A percentile compares a stretch with the other conserved stretches of the same genome.
phyloP scores from a whole-genome alignment of 2,113 vertebrate genomes.

The Alaudala cheleensis region DNA sequence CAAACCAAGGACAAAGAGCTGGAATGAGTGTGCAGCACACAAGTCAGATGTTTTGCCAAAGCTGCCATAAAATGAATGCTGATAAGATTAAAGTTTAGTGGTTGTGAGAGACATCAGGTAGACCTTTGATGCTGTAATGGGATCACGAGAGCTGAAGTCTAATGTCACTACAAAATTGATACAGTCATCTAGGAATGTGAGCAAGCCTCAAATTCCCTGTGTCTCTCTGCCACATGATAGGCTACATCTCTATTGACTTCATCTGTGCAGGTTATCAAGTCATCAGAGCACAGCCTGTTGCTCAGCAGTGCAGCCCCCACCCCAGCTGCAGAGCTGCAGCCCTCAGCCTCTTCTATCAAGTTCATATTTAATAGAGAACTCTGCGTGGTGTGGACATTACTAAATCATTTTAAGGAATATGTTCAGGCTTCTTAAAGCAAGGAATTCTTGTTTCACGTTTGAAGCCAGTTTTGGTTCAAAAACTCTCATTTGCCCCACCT shows the following conservation, averaged over 20 bases:
- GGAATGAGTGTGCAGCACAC: neutral
- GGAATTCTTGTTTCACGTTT: neutral
- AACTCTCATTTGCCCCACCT: neutral
- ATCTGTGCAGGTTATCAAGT: neutral
- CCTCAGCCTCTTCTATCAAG: neutral
- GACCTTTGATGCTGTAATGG: neutral
- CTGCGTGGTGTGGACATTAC: neutral
- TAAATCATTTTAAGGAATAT: neutral
- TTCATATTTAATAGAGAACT: neutral
- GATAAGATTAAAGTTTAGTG: neutral
- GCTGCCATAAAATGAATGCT: neutral
- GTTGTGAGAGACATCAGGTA: neutral
- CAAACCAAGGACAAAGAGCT: neutral
- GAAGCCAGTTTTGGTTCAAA: neutral
- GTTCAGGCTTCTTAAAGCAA: neutral
- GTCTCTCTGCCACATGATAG: neutral
- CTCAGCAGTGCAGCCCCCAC: neutral
- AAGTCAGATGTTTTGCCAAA: neutral
- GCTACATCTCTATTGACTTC: neutral
- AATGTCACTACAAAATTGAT: neutral
- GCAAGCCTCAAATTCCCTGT: neutral
- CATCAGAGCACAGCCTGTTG: neutral
- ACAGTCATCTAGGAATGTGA: neutral
- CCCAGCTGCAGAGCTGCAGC: rapidly evolving
- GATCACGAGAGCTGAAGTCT: neutral